A percentile compares a stretch with the other conserved stretches of the same genome.
Conservation (phyloP, 2,888 invertebrate genomes). For the Melanotus villosus region DNA sequence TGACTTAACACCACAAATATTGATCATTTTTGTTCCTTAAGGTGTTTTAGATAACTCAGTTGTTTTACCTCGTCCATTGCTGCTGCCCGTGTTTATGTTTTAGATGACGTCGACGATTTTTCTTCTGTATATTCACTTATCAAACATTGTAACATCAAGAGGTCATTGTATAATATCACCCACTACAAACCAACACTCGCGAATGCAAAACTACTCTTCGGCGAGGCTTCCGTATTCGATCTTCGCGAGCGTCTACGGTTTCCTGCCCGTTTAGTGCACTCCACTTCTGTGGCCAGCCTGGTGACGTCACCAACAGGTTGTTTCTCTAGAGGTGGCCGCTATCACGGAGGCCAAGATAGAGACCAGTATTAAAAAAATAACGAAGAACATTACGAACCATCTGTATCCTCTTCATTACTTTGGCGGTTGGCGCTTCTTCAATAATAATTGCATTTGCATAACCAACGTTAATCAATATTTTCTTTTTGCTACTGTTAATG, state of each 20-base stretch:
- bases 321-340: conserved; percentile 63
- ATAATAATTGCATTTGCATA: not conserved
- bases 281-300: conserved; percentile 45
- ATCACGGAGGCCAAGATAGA: conserved; percentile 59
- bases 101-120: not conserved
- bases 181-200: conserved; percentile 26
- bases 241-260: conserved; percentile 40
- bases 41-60: not conserved
- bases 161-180: conserved; percentile 35
- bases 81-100: not conserved
- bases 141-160: conserved; percentile 17
- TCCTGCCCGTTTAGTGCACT: conserved; percentile 40
- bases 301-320: conserved; percentile 65
- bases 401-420: conserved; percentile 27
- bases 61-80: conserved; percentile 26
- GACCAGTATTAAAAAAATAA: conserved; percentile 13
- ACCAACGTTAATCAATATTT: too few relatives aligned
- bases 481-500: too few relatives aligned
- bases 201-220: conserved; percentile 20
- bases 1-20: conserved; percentile 1
- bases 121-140: not conserved
- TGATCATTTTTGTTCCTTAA: not conserved
- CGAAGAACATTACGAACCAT: conserved; percentile 26
- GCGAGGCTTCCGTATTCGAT: conserved; percentile 15
- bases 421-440: not conserved